Base-by-base conservation (phyloP, 2,888 invertebrate genomes). In the Stenichneumon culpator region DNA sequence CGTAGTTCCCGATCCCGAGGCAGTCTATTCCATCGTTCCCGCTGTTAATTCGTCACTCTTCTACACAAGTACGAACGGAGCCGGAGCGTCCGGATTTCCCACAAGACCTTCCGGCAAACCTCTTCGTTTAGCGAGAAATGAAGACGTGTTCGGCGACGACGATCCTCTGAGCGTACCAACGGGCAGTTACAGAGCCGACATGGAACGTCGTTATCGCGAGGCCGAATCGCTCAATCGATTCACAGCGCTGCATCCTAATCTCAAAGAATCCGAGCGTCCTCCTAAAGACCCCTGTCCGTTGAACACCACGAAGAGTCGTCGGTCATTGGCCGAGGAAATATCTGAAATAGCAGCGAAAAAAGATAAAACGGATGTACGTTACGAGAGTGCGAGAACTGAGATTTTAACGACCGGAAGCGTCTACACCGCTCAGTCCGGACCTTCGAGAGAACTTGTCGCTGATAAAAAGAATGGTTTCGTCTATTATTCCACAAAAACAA, bases 241-340 rank as follows among this genome's bases (percentile, higher is more conserved):
- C 36, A 89, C 79, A 1, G 85, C 88, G 25, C 75, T 88, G 6
- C 84, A 88, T 83, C 84, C 88, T 5, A 68, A 88, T 79, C 85
- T 88, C 25, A 89, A 89, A 69, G 86, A 88, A 82, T 86, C 74
- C 2, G 87, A 90, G 63, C 84, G 83, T 54, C 75, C 86, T 1
- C 82, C 86, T 3, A 89, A 90, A 39, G 87, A 90, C 84, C 86
- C 87, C 0, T 65, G 86, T 44, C 80, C 87, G 0, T 82, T 86
- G 52, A 88, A 87, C 44, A 28, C 75, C 14, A 81, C 83, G 6
- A 69, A 52, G 36, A 88, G 83, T 44, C 75, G 79, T 28, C 83
- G 88, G 50, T 88, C 82, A 16, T 74, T 88, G 73, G 88, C 88
- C 22, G 88, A 88, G 73, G 84, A 88, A 79, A 83, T 88, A 50